phyloP scores from a whole-genome alignment of 2,113 vertebrate species.

The Psittacara wagleri region DNA sequence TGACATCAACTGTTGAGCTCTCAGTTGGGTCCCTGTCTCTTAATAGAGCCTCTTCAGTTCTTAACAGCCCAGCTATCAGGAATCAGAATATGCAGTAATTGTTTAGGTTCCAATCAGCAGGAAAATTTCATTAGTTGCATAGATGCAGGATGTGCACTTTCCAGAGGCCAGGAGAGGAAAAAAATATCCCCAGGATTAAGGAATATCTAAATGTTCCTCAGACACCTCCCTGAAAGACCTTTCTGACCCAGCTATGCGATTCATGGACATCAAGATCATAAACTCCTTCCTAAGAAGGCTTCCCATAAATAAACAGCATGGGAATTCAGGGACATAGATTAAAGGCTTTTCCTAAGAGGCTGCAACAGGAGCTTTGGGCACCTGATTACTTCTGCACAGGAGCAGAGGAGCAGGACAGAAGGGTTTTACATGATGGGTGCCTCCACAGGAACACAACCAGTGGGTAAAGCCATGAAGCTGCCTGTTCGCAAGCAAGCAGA shows the following conservation, averaged over 20 bases:
- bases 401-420: neutral
- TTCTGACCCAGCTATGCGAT: neutral
- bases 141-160: neutral
- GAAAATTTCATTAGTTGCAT: neutral
- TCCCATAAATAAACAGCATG: neutral
- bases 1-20: neutral
- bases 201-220: neutral
- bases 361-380: neutral
- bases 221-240: neutral
- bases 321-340: neutral
- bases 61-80: neutral
- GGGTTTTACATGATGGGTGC: rapidly evolving
- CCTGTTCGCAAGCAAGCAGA: neutral
- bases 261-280: neutral
- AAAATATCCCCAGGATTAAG: neutral
- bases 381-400: neutral
- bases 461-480: rapidly evolving
- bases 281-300: neutral
- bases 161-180: neutral
- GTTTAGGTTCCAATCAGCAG: neutral
- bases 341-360: neutral
- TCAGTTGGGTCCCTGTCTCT: neutral
- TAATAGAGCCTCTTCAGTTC: neutral
- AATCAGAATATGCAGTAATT: neutral
- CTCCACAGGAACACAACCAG: neutral